These are phyloP conservation scores for Cotesia congregata DNA, from an alignment of 2,888 invertebrate genomes.

Conservation along the genomic window DNA sequence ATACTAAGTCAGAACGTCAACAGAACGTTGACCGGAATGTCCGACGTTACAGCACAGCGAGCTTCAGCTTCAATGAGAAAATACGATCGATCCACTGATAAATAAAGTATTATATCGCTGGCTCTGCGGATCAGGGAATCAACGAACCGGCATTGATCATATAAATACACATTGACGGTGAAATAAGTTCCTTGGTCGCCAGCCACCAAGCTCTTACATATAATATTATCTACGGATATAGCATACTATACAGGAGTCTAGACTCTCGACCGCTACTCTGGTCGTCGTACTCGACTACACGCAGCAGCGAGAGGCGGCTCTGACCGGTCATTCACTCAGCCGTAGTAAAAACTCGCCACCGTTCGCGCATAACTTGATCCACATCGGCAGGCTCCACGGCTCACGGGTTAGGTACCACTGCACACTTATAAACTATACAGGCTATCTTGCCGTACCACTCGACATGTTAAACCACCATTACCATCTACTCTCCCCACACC, in stretches of 20 bases:
- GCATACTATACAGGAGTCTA: not conserved
- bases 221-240: not conserved
- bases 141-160: not conserved
- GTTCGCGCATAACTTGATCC: conserved; percentile 28
- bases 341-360: conserved; percentile 56
- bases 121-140: not conserved
- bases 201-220: not conserved
- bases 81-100: not conserved
- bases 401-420: not conserved
- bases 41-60: conserved; percentile 19
- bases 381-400: conserved; percentile 10
- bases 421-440: not conserved
- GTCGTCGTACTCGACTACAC: conserved; percentile 16
- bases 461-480: conserved; percentile 1
- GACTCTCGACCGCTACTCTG: conserved; percentile 8
- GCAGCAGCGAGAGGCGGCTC: conserved; percentile 61
- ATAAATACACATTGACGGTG: not conserved
- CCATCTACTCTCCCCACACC: not conserved
- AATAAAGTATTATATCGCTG: not conserved
- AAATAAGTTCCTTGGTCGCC: not conserved
- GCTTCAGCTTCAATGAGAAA: not conserved
- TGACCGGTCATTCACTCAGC: conserved; percentile 65
- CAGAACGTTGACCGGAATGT: conserved; percentile 41
- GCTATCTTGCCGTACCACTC: conserved; percentile 15
- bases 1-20: conserved; percentile 52